Percentiles rank a stretch among this genome's conserved stretches.
These are phyloP conservation scores for Gerris lacustris DNA, from an alignment of 2,888 invertebrate genomes.

Conservation along the genomic window DNA sequence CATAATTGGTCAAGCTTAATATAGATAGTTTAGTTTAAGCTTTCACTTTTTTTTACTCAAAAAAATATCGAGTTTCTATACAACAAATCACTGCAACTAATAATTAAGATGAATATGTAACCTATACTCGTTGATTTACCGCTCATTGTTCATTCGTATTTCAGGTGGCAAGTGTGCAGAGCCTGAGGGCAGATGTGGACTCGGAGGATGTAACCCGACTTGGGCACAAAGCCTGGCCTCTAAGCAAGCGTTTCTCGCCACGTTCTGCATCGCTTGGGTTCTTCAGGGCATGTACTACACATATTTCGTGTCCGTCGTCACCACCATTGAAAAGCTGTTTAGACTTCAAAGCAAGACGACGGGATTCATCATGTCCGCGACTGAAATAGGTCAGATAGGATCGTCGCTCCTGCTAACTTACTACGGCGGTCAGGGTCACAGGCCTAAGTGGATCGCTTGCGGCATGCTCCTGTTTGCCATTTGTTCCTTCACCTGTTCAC, in stretches of 20 bases:
- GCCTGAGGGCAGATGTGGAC: constrained; percentile 53
- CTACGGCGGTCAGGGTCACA: constrained; percentile 79
- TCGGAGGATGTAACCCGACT: constrained; percentile 62
- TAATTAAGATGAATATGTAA: no score
- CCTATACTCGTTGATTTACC: no score
- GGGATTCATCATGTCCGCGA: constrained; percentile 77
- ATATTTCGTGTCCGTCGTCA: constrained; percentile 85
- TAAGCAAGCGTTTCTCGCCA: constrained; percentile 76
- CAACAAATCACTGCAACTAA: no score
- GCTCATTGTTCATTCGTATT: not conserved
- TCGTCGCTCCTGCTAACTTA: constrained; percentile 78
- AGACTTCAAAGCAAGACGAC: constrained; percentile 85
- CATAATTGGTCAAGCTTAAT: no score
- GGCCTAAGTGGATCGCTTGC: constrained; percentile 87
- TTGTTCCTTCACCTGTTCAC: constrained; percentile 71
- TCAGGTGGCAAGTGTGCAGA: constrained; percentile 9
- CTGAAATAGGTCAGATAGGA: constrained; percentile 85
- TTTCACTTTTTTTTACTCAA: no score
- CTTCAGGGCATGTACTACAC: constrained; percentile 80
- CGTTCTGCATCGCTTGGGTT: constrained; percentile 78
- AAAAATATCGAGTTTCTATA: no score
- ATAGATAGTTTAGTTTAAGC: no score
- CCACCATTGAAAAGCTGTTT: constrained; percentile 83
- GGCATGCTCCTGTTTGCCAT: constrained; percentile 76
- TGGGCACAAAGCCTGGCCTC: constrained; percentile 70